Base-by-base conservation (phyloP, 2,888 invertebrate species). In the Cheilosia impressa region DNA sequence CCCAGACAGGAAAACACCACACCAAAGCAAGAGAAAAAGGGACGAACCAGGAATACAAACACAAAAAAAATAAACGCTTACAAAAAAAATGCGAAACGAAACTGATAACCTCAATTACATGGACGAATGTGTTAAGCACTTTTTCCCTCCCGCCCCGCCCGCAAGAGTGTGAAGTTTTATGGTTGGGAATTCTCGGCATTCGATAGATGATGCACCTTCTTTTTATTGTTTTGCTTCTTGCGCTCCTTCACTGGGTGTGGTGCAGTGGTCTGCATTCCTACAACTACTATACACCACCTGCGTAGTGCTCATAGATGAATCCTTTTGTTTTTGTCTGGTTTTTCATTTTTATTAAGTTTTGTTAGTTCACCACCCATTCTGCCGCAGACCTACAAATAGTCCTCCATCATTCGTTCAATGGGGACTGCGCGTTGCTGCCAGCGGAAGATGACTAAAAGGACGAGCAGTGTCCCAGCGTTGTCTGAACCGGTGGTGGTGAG, bases 61-160 rank as follows among this genome's bases (percentile, higher is more conserved):
- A 27, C 27, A 31, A 66, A 60, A 53, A 62, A 15, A 72, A 52
- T 22, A 72, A 65, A 17, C 5, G 10, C 7, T 41, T 24, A 71
- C 34, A n/a, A 22, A 53, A 58, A 66, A 57, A 76, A 62, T 47
- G n/a, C 60, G 65, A 66, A 80, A 81, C 65, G 81, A 81, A 85
- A 85, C 85, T 85, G 85, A 85, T 85, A 85, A 85, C 85, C 85
- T 81, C 85, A 85, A 85, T 85, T 85, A 85, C 85, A 85, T 77
- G 81, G 85, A 85, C 81, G 85, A 85, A 85, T 85, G 85, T 85
- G 81, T 85, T 80, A 85, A 85, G 85, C 85, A 85, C 85, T 81
- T 72, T 60, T 66, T 9, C 2, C 9, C 68, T n/a, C 57, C 77
- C 43, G 62, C 72, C 38, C 27, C 24, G 24, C 58, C 72, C 81